Evolutionary conservation across 2,113 vertebrate species (phyloP).

Genomic region (Leptocoma aspasia): DNA sequence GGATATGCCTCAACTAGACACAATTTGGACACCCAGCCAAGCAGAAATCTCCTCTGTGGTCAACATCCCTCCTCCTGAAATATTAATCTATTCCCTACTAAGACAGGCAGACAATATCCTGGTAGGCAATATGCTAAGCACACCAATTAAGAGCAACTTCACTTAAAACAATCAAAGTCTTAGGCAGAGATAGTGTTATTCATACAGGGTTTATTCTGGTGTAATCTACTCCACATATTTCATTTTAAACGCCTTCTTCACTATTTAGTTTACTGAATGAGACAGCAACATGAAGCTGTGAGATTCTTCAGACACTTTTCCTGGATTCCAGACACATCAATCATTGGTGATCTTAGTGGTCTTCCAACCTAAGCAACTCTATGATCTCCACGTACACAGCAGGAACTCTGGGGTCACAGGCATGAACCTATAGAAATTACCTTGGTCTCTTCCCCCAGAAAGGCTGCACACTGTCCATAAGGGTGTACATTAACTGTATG

Average conservation of each 20-base stretch:
- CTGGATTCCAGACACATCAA: not conserved
- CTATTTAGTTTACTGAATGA: not conserved
- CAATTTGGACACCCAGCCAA: not conserved
- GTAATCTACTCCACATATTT: not conserved
- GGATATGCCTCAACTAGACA: not conserved
- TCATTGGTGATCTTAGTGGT: not conserved
- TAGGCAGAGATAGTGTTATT: not conserved
- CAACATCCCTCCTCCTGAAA: not conserved
- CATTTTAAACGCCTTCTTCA: not conserved
- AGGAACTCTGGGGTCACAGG: not conserved
- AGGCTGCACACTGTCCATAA: not conserved
- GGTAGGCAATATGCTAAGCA: not conserved
- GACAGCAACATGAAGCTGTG: not conserved
- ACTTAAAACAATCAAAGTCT: not conserved
- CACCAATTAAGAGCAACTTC: not conserved
- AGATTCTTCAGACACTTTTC: not conserved
- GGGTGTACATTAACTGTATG: slow-evolving; percentile 31
- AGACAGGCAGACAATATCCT: not conserved
- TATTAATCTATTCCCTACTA: not conserved
- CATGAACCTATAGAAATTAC: not conserved
- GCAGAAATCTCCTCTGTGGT: not conserved
- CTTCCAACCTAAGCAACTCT: not conserved
- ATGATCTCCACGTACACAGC: not conserved
- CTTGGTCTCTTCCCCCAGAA: not conserved
- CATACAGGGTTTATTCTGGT: not conserved